These are phyloP conservation scores for Dynastes grantii DNA, from an alignment of 2,888 invertebrate species.

Conservation along the genomic window DNA sequence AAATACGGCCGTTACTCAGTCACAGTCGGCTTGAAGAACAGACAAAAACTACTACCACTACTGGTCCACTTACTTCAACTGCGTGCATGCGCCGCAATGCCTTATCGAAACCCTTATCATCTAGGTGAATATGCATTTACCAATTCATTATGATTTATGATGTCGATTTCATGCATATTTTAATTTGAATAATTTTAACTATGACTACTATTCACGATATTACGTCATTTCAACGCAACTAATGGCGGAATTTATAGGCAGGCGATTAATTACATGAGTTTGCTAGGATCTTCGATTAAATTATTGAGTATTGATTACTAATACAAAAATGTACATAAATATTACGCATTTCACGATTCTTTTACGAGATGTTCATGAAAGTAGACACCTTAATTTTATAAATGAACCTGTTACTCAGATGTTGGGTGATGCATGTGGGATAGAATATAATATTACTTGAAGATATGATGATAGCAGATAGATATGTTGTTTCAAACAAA, in stretches of 20 bases:
- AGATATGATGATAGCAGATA: no score
- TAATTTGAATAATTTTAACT: conserved; percentile 34
- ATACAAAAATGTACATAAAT: no score
- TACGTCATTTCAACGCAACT: conserved; percentile 4
- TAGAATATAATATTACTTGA: no score
- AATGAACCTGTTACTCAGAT: no score
- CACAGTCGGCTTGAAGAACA: conserved; percentile 14
- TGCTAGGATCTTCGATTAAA: no score
- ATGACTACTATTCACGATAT: neutral
- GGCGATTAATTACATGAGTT: no score
- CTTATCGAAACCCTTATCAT: conserved; percentile 35
- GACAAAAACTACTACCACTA: conserved; percentile 8
- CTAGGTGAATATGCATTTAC: conserved; percentile 28
- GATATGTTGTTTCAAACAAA: no score
- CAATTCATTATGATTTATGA: conserved; percentile 19
- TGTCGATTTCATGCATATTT: neutral
- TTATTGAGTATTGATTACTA: no score
- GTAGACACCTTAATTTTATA: no score
- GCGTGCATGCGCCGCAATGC: conserved; percentile 8
- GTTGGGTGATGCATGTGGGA: no score
- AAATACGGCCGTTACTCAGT: conserved; percentile 1
- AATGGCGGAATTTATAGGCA: neutral
- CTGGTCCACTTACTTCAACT: conserved; percentile 26
- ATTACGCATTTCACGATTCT: no score
- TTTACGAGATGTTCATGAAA: no score